Conservation (phyloP, 2,888 invertebrate genomes). For the Xylocampa areola region DNA sequence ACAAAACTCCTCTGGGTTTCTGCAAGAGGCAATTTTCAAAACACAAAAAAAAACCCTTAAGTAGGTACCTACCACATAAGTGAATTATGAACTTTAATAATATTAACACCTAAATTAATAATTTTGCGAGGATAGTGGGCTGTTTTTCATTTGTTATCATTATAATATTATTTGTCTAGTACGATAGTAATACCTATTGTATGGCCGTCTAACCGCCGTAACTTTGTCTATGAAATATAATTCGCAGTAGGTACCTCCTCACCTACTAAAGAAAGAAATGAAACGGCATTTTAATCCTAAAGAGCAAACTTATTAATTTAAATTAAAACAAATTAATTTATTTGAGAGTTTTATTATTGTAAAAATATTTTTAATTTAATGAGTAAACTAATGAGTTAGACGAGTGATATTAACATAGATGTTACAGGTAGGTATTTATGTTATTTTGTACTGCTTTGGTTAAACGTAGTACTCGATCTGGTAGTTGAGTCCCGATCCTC, state of each 20-base stretch:
- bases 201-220: too few species aligned
- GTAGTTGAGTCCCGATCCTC: conserved; percentile 83
- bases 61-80: conserved; percentile 9
- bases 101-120: conserved; percentile 26
- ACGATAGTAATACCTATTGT: conserved; percentile 8
- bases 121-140: conserved; percentile 17
- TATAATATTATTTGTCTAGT: conserved; percentile 16
- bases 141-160: conserved; percentile 27
- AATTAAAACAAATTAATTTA: neutral
- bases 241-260: conserved; percentile 8
- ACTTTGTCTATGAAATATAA: neutral
- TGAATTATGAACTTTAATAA: conserved; percentile 23
- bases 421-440: conserved; percentile 1
- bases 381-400: conserved; percentile 18
- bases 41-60: too few species aligned
- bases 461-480: conserved; percentile 82
- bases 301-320: neutral
- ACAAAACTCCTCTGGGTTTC: too few species aligned
- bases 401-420: neutral
- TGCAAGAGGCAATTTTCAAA: too few species aligned
- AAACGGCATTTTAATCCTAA: neutral
- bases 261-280: too few species aligned
- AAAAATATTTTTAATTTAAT: conserved; percentile 13
- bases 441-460: conserved; percentile 28
- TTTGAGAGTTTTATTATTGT: conserved; percentile 14